Base-by-base conservation (phyloP, 1,140 invertebrate genomes). In the Paralvinella palmiformis region DNA sequence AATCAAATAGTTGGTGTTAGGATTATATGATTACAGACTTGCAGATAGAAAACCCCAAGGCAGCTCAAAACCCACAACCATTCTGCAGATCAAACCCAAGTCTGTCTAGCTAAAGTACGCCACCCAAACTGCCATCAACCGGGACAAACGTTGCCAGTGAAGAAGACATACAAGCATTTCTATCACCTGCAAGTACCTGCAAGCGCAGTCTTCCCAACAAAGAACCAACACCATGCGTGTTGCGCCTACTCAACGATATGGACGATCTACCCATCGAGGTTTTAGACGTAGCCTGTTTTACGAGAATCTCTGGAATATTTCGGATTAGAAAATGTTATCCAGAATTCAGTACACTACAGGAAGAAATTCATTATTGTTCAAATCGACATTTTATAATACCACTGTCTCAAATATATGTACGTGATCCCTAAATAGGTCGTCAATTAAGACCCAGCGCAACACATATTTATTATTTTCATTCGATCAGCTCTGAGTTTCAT, bases 21-120 rank as follows among this genome's bases (percentile, higher is more conserved):
- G 45, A 24, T 44, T n/a, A n/a, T n/a, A n/a, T n/a, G 13, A 44
- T 17, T 22, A 48, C 45, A 5, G 17, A 48, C 17, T 17, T 48
- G 45, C 45, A 48, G 45, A 48, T 6, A 48, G 5, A 24, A 22
- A 3, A 48, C 17, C 45, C 45, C 20, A 24, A 48, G 45, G 17
- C 45, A 48, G 45, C 45, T 4, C 45, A 48, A n/a, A n/a, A 48
- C 45, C 45, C 45, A 48, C 45, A 48, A 48, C 45, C 45, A 6
- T 48, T n/a, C 45, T 48, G 5, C 45, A 3, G 45, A 48, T 48
- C 45, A 5, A 48, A 48, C 4, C 45, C 45, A 1, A 48, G 45
- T 48, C 45, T 24, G 45, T 15, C 45, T 48, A 3, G 27, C 45
- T 4, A 48, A 48, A 48, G 17, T 17, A 48, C 45, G 45, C 45